Evolutionary conservation across 2,888 invertebrate genomes (phyloP).

Genomic region (Tanytarsus gracilentus): DNA sequence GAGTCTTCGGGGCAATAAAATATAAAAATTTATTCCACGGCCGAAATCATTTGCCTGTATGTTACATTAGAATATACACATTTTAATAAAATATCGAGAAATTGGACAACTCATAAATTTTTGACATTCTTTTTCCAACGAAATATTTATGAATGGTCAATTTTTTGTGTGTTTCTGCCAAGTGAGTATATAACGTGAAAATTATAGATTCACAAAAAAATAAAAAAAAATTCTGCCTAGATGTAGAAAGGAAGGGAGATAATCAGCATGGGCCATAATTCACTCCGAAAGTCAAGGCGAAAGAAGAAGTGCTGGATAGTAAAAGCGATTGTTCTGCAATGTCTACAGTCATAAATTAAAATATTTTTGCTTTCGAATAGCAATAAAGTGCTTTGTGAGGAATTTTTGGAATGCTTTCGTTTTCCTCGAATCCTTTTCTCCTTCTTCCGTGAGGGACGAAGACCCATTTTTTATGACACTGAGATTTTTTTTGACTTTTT

Average conservation of each 20-base stretch:
- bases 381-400: too few relatives aligned
- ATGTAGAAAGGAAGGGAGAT: too few relatives aligned
- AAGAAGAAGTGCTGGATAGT: too few relatives aligned
- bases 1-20: conserved; percentile 19
- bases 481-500: conserved; percentile 8
- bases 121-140: conserved; percentile 26
- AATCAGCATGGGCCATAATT: conserved; percentile 14
- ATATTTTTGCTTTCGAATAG: too few relatives aligned
- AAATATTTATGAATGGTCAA: conserved; percentile 5
- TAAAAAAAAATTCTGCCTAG: too few relatives aligned
- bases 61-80: conserved; percentile 23
- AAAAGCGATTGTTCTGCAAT: conserved; percentile 18
- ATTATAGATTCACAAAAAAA: too few relatives aligned
- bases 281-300: not conserved
- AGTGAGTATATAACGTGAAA: not conserved
- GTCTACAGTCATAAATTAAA: conserved; percentile 16
- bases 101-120: conserved; percentile 26
- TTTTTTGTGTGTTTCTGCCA: conserved; percentile 1
- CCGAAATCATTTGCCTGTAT: conserved; percentile 15
- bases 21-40: conserved; percentile 21
- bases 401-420: conserved; percentile 8
- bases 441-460: not conserved
- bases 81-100: conserved; percentile 6
- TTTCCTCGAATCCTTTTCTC: too few relatives aligned
- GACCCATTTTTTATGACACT: not conserved